phyloP scores from a whole-genome alignment of 2,888 invertebrate genomes.

The Drosophila silvestris region DNA sequence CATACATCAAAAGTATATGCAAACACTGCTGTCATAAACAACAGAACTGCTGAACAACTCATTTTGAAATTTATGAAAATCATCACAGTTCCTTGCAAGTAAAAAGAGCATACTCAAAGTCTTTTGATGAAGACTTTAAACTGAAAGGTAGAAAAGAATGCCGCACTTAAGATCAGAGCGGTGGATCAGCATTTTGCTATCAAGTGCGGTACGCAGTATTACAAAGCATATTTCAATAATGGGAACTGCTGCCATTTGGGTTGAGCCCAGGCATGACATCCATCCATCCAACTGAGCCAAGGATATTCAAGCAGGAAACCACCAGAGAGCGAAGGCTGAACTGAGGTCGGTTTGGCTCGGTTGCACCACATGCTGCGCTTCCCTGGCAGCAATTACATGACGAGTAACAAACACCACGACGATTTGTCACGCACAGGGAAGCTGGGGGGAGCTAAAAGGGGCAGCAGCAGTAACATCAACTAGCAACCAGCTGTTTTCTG shows the following conservation, averaged over 20 bases:
- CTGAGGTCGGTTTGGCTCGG: conserved; percentile 20
- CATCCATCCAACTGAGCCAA: conserved; percentile 42
- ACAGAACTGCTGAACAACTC: conserved; percentile 5
- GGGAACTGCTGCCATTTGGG: conserved; percentile 18
- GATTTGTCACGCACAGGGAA: conserved; percentile 78
- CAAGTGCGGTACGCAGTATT: conserved; percentile 33
- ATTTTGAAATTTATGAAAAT: conserved; percentile 38
- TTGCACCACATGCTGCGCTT: conserved; percentile 65
- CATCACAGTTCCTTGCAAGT: conserved; percentile 25
- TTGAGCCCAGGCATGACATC: conserved; percentile 27
- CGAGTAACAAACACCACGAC: conserved; percentile 69
- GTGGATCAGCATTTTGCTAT: conserved; percentile 23
- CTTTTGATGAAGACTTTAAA: conserved; percentile 31
- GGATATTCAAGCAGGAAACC: conserved; percentile 56
- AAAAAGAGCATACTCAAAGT: not conserved
- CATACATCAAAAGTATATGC: not conserved
- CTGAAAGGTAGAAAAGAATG: conserved; percentile 17
- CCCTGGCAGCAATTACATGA: conserved; percentile 74
- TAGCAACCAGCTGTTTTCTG: conserved; percentile 74
- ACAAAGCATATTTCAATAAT: conserved; percentile 49
- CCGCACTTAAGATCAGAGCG: conserved; percentile 33
- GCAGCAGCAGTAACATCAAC: conserved; percentile 18
- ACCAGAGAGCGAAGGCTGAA: conserved; percentile 13
- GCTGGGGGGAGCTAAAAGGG: conserved; percentile 7
- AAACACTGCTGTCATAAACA: not conserved